These are phyloP conservation scores for Cygnus buccinator DNA, from an alignment of 2,113 vertebrate genomes.

Conservation along the genomic window DNA sequence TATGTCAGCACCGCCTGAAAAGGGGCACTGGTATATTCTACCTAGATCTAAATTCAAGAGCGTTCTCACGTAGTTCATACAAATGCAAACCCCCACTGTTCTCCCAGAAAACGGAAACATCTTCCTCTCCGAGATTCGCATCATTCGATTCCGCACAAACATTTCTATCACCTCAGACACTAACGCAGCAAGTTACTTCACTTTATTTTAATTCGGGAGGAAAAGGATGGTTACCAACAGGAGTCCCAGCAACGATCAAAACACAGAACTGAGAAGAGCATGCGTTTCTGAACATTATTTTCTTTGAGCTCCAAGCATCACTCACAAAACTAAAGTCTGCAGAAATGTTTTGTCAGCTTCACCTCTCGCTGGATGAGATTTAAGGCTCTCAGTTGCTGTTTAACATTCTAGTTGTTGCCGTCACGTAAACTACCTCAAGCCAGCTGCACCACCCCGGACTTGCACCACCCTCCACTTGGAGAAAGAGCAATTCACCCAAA, in stretches of 20 bases:
- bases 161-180: neutral
- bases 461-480: neutral
- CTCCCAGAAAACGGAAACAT: neutral
- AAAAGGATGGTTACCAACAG: neutral
- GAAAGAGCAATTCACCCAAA: constrained; percentile 5
- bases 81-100: neutral
- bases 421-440: neutral
- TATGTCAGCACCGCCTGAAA: neutral
- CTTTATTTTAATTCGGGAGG: neutral
- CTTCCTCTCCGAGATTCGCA: neutral
- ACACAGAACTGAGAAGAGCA: neutral
- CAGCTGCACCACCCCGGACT: constrained; percentile 23
- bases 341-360: neutral
- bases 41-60: neutral
- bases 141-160: neutral
- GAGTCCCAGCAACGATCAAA: neutral
- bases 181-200: neutral
- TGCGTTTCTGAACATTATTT: neutral
- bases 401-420: neutral
- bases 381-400: neutral
- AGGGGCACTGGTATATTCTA: neutral
- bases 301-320: neutral
- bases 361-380: neutral
- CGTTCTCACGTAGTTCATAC: fast-evolving
- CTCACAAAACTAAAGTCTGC: neutral